Conservation (phyloP, 2,113 vertebrate species). For the Dryoscopus gambensis region DNA sequence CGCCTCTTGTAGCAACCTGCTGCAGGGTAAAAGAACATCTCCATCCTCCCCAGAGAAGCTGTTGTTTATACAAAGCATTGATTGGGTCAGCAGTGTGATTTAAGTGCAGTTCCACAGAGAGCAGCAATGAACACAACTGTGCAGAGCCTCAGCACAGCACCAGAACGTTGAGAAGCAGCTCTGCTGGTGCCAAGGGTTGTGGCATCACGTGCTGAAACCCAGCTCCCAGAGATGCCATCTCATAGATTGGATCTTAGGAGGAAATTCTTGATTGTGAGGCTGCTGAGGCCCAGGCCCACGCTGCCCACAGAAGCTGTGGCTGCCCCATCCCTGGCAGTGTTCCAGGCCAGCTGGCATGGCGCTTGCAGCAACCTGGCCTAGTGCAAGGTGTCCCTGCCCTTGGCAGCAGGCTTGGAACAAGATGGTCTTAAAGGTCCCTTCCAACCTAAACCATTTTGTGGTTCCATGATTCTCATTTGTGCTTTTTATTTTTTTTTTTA, state of each 20-base stretch:
- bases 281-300: background rate
- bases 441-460: background rate
- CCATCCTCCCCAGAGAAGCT: background rate
- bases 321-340: background rate
- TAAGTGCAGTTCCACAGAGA: background rate
- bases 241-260: background rate
- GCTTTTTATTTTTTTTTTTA: background rate
- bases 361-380: background rate
- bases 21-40: background rate
- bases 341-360: accelerated
- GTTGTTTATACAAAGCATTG: background rate
- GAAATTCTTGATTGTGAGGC: background rate
- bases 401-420: background rate
- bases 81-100: background rate
- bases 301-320: background rate
- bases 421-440: background rate
- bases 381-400: background rate
- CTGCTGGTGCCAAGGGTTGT: background rate
- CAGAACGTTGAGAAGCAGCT: background rate
- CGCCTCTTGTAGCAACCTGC: background rate
- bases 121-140: background rate
- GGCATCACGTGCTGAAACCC: background rate
- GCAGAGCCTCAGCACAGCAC: background rate
- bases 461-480: background rate
- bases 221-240: background rate